phyloP scores from a whole-genome alignment of 2,113 vertebrate genomes.

The Microtus richardsoni region DNA sequence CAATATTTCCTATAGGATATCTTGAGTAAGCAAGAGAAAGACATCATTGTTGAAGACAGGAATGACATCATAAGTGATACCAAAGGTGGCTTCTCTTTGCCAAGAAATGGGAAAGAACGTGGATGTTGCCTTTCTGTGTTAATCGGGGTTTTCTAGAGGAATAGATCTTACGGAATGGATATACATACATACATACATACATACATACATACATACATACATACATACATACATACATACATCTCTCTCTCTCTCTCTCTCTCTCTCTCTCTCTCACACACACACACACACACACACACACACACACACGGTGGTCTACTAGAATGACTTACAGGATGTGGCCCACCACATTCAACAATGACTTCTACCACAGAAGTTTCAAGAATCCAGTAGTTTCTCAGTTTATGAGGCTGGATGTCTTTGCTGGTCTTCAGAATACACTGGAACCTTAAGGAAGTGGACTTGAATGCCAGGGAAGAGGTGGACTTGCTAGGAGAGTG shows the following conservation, averaged over 20 bases:
- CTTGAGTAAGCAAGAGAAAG: neutral
- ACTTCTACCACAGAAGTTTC: neutral
- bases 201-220: no score
- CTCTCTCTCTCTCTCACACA: no score
- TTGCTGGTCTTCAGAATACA: neutral
- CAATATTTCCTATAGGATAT: neutral
- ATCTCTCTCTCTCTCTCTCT: no score
- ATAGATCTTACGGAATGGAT: neutral
- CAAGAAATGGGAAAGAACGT: neutral
- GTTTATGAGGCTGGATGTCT: neutral
- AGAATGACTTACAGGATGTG: neutral
- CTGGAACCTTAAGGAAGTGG: neutral
- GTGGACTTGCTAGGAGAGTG: neutral
- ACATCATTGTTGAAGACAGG: neutral
- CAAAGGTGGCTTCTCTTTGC: neutral
- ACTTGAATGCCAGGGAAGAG: neutral
- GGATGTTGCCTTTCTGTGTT: neutral
- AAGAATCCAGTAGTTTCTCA: neutral
- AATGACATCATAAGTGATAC: neutral
- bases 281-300: neutral
- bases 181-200: neutral
- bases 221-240: no score
- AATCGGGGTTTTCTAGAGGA: neutral
- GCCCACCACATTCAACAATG: neutral
- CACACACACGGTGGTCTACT: neutral